Base-by-base conservation (phyloP, 1,140 invertebrate genomes). In the Lucilia sericata region DNA sequence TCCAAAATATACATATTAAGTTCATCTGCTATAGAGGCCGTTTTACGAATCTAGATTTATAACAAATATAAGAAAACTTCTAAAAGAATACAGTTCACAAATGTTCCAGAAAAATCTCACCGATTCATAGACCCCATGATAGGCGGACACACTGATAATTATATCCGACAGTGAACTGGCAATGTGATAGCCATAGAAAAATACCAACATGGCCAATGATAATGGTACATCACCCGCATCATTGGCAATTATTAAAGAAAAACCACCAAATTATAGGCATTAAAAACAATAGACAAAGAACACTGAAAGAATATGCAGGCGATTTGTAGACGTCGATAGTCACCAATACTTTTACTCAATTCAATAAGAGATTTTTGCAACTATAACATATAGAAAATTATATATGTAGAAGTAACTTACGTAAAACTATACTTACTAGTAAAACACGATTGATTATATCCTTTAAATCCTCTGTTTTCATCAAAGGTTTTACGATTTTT, bases 181-280 rank as follows among this genome's bases (percentile, higher is more conserved):
- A 74, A 86, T 85, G 74, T 84, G 84, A 85, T 85, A 86, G 65
- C 84, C 85, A 82, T 87, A 85, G 47, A 84, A 85, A n/a, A 85
- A 42, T 13, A 86, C 21, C 0, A 84, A 74, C 21, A 78, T 83
- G 17, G 25, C 25, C 10, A 87, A 25, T 82, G 82, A 80, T 8
- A 87, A 80, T 17, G 21, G 36, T 25, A 47, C 30, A 25, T 80
- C 65, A 4, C 55, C 47, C 0, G 70, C 14, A 34, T 83, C 75
- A 25, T 85, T 76, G 5, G 85, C 82, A 1, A 85, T 80, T n/a
- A 80, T 82, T 74, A 87, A 74, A 84, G 60, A 49, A 85, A 85
- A 42, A 86, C 84, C 1, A 85, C 84, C 51, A 87, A 82, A 74
- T 87, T 84, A 82, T 87, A 87, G 12, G 85, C 82, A 82, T 86